A percentile compares a stretch with the other conserved stretches of the same genome.
These are phyloP conservation scores for Mycetomoellerius zeteki DNA, from an alignment of 1,140 invertebrate species.

Conservation along the genomic window DNA sequence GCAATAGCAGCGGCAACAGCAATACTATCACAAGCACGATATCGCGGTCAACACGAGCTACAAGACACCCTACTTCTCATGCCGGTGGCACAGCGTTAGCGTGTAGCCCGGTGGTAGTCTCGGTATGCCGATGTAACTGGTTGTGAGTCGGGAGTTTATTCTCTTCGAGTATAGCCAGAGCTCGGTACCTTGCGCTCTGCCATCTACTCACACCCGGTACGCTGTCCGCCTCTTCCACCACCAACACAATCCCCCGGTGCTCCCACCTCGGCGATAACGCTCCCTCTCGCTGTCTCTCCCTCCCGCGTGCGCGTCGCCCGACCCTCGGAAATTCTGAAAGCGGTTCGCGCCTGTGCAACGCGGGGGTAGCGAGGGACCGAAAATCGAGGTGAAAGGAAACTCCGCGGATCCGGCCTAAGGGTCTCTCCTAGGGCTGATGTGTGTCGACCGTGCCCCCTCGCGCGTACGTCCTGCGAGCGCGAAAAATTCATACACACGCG, in stretches of 20 bases:
- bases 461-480: slow-evolving; percentile 51
- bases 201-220: slow-evolving; percentile 32
- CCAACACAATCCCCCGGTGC: slow-evolving; percentile 41
- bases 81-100: slow-evolving; percentile 25
- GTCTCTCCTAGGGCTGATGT: slow-evolving; percentile 81
- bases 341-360: slow-evolving; percentile 81
- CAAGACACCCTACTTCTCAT: slow-evolving; percentile 39
- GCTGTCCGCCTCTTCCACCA: slow-evolving; percentile 36
- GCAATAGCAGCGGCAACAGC: slow-evolving; percentile 20
- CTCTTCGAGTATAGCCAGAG: slow-evolving; percentile 22
- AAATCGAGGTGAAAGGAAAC: slow-evolving; percentile 81
- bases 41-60: slow-evolving; percentile 14
- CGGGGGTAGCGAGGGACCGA: slow-evolving; percentile 77
- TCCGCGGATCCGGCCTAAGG: slow-evolving; percentile 81
- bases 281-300: slow-evolving; percentile 59
- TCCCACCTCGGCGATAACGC: slow-evolving; percentile 56
- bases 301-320: slow-evolving; percentile 69
- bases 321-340: slow-evolving; percentile 77
- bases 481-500: slow-evolving; percentile 58
- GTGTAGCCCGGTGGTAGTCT: slow-evolving; percentile 53
- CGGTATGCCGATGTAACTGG: slow-evolving; percentile 46
- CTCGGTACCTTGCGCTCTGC: slow-evolving; percentile 43
- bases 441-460: slow-evolving; percentile 60
- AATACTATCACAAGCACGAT: slow-evolving; percentile 24
- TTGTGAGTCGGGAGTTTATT: slow-evolving; percentile 36